Conservation (phyloP, 2,888 invertebrate species). For the Rhamphomyia laevipes region DNA sequence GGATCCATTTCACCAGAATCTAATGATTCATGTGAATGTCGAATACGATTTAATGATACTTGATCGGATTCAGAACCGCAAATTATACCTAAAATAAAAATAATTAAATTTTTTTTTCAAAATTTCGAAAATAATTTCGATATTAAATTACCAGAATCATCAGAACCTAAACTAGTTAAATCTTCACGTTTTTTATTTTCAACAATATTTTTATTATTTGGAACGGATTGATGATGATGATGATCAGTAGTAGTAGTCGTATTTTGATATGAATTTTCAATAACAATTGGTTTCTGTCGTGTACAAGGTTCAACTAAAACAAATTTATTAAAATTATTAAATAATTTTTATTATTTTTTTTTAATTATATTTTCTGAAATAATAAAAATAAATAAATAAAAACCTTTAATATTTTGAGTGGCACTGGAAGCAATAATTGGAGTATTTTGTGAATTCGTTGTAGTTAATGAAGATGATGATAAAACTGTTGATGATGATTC, state of each 20-base stretch:
- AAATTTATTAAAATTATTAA: neutral
- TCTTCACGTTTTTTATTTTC: conserved; percentile 22
- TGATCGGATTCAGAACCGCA: conserved; percentile 42
- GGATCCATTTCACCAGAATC: conserved; percentile 53
- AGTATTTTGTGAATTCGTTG: conserved; percentile 15
- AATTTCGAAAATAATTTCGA: neutral
- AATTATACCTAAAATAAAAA: conserved; percentile 37
- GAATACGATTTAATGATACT: conserved; percentile 35
- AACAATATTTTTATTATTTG: too few species aligned
- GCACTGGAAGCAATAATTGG: conserved; percentile 5
- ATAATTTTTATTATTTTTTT: conserved; percentile 15
- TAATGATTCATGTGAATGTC: conserved; percentile 60
- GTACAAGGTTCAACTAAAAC: conserved; percentile 17
- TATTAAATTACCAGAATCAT: conserved; percentile 39
- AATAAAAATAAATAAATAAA: too few species aligned
- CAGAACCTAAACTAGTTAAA: conserved; percentile 45
- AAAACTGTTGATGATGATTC: conserved; percentile 11
- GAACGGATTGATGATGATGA: too few species aligned
- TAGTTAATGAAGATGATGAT: conserved; percentile 13
- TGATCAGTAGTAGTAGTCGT: conserved; percentile 13
- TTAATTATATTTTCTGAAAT: too few species aligned
- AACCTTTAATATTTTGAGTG: conserved; percentile 8
- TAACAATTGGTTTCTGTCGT: conserved; percentile 15
- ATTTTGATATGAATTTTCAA: conserved; percentile 17
- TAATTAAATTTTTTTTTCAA: neutral